phyloP scores from a whole-genome alignment of 1,140 invertebrate genomes.

The Pteromalus puparum region DNA sequence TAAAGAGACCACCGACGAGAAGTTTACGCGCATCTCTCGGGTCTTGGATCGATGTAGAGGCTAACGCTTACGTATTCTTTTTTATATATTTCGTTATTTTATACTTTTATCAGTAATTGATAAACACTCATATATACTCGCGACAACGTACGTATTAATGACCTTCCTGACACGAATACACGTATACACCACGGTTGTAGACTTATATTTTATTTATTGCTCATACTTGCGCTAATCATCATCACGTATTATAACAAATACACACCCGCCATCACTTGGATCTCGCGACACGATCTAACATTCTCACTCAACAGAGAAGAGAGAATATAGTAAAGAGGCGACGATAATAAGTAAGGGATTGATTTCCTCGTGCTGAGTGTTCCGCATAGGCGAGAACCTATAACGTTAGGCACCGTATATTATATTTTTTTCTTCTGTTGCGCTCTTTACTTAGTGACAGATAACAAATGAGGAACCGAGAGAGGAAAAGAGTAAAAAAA shows the following conservation, averaged over 20 bases:
- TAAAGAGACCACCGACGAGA: conserved; percentile 18
- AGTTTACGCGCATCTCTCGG: conserved; percentile 30
- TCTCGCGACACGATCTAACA: conserved; percentile 26
- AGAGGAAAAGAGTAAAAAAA: conserved; percentile 48
- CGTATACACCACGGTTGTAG: conserved; percentile 41
- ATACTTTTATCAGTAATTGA: conserved; percentile 50
- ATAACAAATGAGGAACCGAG: conserved; percentile 37
- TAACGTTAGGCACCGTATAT: conserved; percentile 47
- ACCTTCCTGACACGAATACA: conserved; percentile 6
- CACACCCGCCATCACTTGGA: conserved; percentile 45
- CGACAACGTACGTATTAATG: conserved; percentile 40
- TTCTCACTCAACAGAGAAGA: conserved; percentile 43
- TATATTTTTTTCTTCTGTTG: conserved; percentile 49
- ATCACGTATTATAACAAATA: conserved; percentile 49
- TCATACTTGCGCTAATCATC: conserved; percentile 51
- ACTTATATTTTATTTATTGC: conserved; percentile 54
- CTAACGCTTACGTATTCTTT: conserved; percentile 49
- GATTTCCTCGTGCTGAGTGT: conserved; percentile 63
- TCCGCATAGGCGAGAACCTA: conserved; percentile 45
- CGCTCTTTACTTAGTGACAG: conserved; percentile 51
- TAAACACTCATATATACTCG: conserved; percentile 50
- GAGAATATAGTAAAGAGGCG: conserved; percentile 27
- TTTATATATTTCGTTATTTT: conserved; percentile 51
- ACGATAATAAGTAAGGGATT: conserved; percentile 48
- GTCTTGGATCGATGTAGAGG: conserved; percentile 45